These are phyloP conservation scores for Struthidea cinerea DNA, from an alignment of 2,113 vertebrate genomes.

Conservation along the genomic window DNA sequence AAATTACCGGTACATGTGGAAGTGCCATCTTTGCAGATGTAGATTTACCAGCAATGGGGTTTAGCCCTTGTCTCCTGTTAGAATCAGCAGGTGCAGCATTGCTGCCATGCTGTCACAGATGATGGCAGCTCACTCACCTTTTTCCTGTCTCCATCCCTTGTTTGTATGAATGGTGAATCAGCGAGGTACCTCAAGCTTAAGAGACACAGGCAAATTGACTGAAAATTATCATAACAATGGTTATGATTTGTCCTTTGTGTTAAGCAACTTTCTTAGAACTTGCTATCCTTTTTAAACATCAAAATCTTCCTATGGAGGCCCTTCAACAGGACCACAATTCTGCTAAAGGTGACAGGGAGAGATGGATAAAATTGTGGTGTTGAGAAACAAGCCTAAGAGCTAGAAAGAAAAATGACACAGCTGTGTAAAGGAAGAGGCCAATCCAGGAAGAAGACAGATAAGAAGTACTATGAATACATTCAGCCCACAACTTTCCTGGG, in stretches of 20 bases:
- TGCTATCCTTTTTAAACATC: not conserved
- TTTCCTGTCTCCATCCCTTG: not conserved
- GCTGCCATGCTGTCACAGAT: not conserved
- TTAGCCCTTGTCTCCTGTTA: not conserved
- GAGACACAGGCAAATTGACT: not conserved
- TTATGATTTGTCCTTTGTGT: not conserved
- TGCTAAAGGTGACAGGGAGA: not conserved
- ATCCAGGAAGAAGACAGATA: not conserved
- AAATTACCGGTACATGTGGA: not conserved
- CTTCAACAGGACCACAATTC: not conserved
- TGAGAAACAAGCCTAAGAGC: not conserved
- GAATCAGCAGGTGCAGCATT: not conserved
- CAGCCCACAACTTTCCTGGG: not conserved
- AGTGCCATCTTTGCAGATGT: not conserved
- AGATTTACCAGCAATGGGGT: not conserved
- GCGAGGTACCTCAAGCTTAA: not conserved
- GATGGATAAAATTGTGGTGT: not conserved
- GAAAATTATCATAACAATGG: not conserved
- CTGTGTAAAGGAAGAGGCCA: not conserved
- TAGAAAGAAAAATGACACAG: not conserved
- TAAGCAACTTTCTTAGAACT: not conserved
- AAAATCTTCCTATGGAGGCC: not conserved
- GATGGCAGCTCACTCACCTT: not conserved
- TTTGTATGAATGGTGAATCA: not conserved
- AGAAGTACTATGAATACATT: not conserved